phyloP scores from a whole-genome alignment of 2,888 invertebrate species.

The Chrysomela aeneicollis region DNA sequence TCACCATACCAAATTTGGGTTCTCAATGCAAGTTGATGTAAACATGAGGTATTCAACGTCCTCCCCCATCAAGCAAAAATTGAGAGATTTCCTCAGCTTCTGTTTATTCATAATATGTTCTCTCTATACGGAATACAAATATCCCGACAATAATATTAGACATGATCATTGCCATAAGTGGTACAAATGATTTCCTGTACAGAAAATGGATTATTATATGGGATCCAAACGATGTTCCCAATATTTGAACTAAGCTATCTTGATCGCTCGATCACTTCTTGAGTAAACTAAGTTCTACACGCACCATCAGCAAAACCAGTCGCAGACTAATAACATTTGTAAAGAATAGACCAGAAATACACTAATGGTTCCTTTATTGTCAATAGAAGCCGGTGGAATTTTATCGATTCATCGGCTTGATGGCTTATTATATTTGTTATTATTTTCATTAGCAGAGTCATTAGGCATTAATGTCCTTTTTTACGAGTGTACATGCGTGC shows the following conservation, averaged over 20 bases:
- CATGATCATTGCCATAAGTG: too few species aligned
- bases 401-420: constrained; percentile 29
- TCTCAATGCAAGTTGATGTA: too few species aligned
- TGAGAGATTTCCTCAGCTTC: too few species aligned
- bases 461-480: constrained; percentile 32
- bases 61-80: too few species aligned
- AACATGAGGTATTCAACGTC: too few species aligned
- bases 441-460: constrained; percentile 31
- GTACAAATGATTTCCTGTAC: too few species aligned
- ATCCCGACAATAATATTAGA: too few species aligned
- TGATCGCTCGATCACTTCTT: neutral
- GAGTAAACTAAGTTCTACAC: neutral
- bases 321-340: constrained; percentile 17
- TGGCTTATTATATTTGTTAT: constrained; percentile 33
- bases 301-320: neutral
- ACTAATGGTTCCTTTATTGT: constrained; percentile 30
- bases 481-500: constrained; percentile 31
- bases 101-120: too few species aligned
- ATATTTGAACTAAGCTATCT: neutral
- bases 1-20: too few species aligned
- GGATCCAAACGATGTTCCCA: too few species aligned
- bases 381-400: constrained; percentile 26
- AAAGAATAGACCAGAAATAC: constrained; percentile 22
- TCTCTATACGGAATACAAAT: too few species aligned
- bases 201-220: too few species aligned